A percentile compares a stretch with the other conserved stretches of the same genome.
These are phyloP conservation scores for Corydoras sp. DNA, from an alignment of 2,113 vertebrate species.

Conservation along the genomic window DNA sequence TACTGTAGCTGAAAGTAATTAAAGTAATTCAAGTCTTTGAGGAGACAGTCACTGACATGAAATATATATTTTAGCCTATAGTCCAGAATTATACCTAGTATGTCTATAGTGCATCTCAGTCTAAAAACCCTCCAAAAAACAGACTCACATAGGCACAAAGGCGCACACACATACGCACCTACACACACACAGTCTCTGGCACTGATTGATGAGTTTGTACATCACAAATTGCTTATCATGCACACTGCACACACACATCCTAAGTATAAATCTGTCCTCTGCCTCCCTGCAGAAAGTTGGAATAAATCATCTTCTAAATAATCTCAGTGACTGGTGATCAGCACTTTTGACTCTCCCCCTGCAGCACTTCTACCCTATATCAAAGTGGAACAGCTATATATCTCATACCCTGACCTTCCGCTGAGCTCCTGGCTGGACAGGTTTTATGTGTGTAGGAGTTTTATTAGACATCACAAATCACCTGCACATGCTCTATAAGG, in stretches of 20 bases:
- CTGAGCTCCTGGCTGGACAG: not conserved
- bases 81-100: too few relatives aligned
- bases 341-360: not conserved
- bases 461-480: not conserved
- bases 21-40: too few relatives aligned
- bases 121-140: not conserved
- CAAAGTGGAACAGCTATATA: not conserved
- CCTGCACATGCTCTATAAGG: not conserved
- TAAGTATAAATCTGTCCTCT: not conserved
- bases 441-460: not conserved
- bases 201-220: slow-evolving; percentile 1
- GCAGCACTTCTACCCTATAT: not conserved
- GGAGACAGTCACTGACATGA: too few relatives aligned
- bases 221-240: slow-evolving; percentile 2
- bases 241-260: not conserved
- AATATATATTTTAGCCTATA: too few relatives aligned
- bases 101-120: too few relatives aligned
- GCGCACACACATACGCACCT: not conserved
- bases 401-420: not conserved
- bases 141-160: not conserved
- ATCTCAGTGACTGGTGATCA: slow-evolving; percentile 2
- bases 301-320: slow-evolving; percentile 16
- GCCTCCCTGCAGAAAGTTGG: not conserved
- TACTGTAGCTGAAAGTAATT: too few relatives aligned
- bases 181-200: not conserved